Conservation (phyloP, 2,797 vertebrate species). For the Gouania willdenowi region DNA sequence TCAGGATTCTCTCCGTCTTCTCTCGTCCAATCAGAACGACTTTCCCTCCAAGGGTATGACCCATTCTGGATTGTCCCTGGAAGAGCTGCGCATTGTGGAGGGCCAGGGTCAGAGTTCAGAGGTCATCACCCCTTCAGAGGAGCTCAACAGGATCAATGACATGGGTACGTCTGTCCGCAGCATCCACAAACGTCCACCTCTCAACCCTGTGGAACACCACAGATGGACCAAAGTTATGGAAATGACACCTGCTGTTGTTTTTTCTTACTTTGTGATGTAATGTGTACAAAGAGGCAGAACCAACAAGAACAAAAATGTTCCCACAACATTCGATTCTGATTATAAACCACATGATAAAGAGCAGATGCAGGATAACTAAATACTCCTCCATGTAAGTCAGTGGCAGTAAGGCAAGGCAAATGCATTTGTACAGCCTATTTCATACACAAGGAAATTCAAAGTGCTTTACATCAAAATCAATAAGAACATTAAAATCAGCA, state of each 20-base stretch:
- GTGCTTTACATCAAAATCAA: too few species aligned
- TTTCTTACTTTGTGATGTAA: conserved; percentile 20
- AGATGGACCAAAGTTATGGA: conserved; percentile 63
- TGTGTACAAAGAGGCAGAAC: conserved; percentile 3
- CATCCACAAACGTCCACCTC: conserved; percentile 28
- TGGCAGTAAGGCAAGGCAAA: too few species aligned
- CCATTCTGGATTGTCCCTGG: conserved; percentile 88
- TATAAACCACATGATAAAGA: conserved; percentile 4
- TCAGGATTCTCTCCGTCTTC: conserved; percentile 14
- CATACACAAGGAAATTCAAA: too few species aligned
- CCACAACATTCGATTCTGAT: neutral
- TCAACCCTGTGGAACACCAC: conserved; percentile 15
- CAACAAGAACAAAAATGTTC: conserved; percentile 18
- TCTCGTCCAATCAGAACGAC: conserved; percentile 76
- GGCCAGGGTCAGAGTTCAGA: conserved; percentile 96
- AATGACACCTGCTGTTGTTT: conserved; percentile 27
- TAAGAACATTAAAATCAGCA: too few species aligned
- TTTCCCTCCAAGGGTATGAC: conserved; percentile 85
- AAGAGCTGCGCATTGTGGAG: conserved; percentile 95
- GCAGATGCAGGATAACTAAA: neutral
- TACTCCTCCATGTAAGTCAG: conserved; percentile 4
- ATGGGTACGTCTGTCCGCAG: conserved; percentile 76
- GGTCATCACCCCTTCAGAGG: conserved; percentile 89
- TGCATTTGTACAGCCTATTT: too few species aligned
- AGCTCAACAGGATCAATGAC: conserved; percentile 89